Evolutionary conservation across 2,113 vertebrate genomes (phyloP), one percentile per base, ranked within the genome.

Genomic region (Suricata suricatta): DNA sequence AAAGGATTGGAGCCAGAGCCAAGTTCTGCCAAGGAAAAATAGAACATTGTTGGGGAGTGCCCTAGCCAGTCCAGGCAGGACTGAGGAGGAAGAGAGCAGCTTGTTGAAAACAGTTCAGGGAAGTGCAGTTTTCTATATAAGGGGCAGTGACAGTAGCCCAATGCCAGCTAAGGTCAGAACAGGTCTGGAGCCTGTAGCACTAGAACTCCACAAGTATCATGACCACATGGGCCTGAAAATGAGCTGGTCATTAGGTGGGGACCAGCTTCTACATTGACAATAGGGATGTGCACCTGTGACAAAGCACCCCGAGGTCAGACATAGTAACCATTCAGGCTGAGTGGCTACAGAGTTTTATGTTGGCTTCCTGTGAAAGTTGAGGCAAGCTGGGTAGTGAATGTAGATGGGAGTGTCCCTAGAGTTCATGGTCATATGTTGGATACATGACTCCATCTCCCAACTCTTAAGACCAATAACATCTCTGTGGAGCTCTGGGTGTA

Each of bases 81-180:
- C 80, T 27, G 52, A 91, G 71, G n/a, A 95, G 38, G 57, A 88
- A 94, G 44, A 82, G 47, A 89, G 21, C 44, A 91, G 68, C 38
- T 93, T 90, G 60, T 41, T 86, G 68, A 88, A 60, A 92, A 85
- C 69, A 88, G 38, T 90, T 93, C 96, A 85, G 72, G 88, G 74
- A 84, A 90, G 33, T n/a, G 35, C 3, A 33, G 50, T 71, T 68
- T 96, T 83, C 79, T 76, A 23, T 64, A 33, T 52, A 72, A 88
- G 79, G 21, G 27, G n/a, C n/a, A 71, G 50, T 41, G 66, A 76
- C 47, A 7, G n/a, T 60, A 23, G 50, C 52, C 63, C 47, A 23
- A 3, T 72, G 82, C 79, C 92, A 72, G 64, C 71, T 4, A 35
- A 29, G 47, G 47, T 68, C 79, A 84, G 86, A 9, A n/a, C 12